Evolutionary conservation across 2,113 vertebrate species (phyloP), one percentile per base, ranked within the genome.

Genomic region (Erpornis zantholeuca): DNA sequence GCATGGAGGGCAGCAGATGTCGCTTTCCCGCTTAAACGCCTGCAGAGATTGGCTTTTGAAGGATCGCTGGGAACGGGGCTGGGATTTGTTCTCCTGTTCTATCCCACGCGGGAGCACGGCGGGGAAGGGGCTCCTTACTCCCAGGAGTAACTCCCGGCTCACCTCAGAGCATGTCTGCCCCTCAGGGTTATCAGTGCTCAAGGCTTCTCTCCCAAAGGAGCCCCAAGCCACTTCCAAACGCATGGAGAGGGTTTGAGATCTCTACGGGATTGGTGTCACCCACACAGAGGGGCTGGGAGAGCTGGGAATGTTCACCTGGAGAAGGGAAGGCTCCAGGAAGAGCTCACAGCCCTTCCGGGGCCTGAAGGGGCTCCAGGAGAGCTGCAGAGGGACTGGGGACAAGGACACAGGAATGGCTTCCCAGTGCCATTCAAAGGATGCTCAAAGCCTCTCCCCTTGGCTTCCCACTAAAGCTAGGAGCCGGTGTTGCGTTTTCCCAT

Each of bases 1-100:
- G 98, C 96, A 98, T 97, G 75, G 96, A 98, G 96, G 77, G 15
- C 69, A 97, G 96, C 98, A 98, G 98, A 97, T 98, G 98, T 95
- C 96, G 95, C 94, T 90, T 97, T 96, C 97, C 97, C 87, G 95
- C 92, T 95, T 97, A 97, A 97, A 91, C 60, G 97, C 96, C 10
- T 90, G 97, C 96, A 96, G 95, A 97, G 97, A 97, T 97, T 96
- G 97, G 96, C 97, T 98, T 96, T 81, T 91, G 96, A 95, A 98
- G 97, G 97, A 96, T 97, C 88, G 84, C 94, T 92, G 44, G 95
- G 83, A 86, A 71, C 3, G 73, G 42, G 90, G 84, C 66, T 18
- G 49, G 8, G 6, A 2, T 29, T 23, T 28, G 38, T 2, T 14
- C 29, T 11, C 44, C 40, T 36, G 69, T 1, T 15, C 1, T 20